These are phyloP conservation scores for Drosophila triauraria DNA, from an alignment of 1,140 invertebrate genomes.

Conservation along the genomic window DNA sequence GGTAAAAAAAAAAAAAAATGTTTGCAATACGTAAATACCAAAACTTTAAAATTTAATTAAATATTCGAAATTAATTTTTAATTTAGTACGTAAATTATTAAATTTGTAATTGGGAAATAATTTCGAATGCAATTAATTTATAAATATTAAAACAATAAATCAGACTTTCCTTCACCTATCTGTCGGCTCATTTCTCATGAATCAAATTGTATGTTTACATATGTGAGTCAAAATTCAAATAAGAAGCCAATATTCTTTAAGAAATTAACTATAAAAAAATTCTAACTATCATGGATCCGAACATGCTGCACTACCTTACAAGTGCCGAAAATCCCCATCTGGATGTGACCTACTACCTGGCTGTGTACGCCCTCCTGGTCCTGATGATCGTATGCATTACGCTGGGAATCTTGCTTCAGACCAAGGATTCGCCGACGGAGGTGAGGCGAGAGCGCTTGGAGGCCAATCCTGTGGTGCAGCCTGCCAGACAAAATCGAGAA, in stretches of 20 bases:
- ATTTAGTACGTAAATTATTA: background rate
- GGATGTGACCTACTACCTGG: constrained; percentile 17
- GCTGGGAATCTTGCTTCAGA: constrained; percentile 10
- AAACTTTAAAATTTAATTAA: background rate
- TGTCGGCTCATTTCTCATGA: background rate
- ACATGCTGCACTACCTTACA: constrained; percentile 1
- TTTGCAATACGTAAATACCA: background rate
- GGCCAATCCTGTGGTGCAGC: constrained; percentile 8
- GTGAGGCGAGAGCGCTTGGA: constrained; percentile 3
- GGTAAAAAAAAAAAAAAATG: background rate
- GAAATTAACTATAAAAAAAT: background rate
- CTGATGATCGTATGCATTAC: constrained; percentile 26
- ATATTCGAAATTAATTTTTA: no score
- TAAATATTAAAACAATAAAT: background rate
- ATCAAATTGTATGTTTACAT: background rate
- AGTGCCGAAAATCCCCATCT: background rate
- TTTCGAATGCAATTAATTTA: background rate
- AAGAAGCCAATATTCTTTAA: background rate
- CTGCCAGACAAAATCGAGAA: background rate
- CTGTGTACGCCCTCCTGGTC: constrained; percentile 21
- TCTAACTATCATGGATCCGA: background rate
- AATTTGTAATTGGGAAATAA: background rate
- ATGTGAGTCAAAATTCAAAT: constrained; percentile 4
- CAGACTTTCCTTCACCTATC: background rate
- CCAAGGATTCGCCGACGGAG: constrained; percentile 2